These are phyloP conservation scores for Calonectris borealis DNA, from an alignment of 2,113 vertebrate genomes.

Conservation along the genomic window DNA sequence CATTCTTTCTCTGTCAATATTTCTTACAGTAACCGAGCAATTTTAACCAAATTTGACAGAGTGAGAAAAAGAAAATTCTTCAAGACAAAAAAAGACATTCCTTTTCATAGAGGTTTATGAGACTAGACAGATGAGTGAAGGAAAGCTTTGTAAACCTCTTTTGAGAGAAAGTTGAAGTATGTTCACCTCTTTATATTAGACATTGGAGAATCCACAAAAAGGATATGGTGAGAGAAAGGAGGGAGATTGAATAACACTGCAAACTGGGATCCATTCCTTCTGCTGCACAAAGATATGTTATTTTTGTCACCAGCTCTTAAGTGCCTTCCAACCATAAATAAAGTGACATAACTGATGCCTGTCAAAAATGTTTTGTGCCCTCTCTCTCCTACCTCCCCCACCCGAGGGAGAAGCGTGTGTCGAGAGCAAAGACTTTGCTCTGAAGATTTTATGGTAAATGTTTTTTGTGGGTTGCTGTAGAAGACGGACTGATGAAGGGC, in stretches of 20 bases:
- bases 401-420: neutral
- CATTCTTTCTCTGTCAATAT: neutral
- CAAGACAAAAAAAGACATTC: conserved; percentile 22
- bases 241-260: neutral
- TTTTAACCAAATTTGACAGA: conserved; percentile 51
- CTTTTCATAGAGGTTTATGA: neutral
- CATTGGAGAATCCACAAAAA: neutral
- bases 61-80: conserved; percentile 13
- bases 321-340: neutral
- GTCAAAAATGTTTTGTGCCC: neutral
- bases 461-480: neutral
- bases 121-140: conserved; percentile 19
- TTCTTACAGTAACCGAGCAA: neutral
- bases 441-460: neutral
- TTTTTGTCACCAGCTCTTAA: neutral
- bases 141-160: conserved; percentile 21
- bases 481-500: neutral
- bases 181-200: neutral
- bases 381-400: neutral
- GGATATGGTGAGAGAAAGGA: neutral
- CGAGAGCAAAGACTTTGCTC: neutral
- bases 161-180: neutral
- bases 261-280: neutral
- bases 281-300: neutral
- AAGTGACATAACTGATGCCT: neutral